A percentile compares a stretch with the other conserved stretches of the same genome.
Evolutionary conservation across 1,140 invertebrate genomes (phyloP).

Genomic region (Stenopsyche tienmushanensis): DNA sequence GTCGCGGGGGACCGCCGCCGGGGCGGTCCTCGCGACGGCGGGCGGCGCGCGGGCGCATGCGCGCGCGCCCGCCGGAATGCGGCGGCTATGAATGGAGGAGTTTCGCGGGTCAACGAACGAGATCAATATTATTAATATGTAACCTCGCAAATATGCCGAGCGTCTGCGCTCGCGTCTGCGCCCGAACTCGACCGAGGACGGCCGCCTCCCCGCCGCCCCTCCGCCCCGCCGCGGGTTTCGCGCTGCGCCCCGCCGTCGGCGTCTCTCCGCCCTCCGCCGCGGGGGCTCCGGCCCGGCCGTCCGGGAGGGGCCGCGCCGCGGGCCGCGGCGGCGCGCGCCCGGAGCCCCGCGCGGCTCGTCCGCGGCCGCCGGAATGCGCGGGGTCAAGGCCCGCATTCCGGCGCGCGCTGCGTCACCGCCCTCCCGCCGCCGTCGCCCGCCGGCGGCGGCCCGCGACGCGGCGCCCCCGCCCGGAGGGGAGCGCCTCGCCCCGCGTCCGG

Average conservation of each 20-base stretch:
- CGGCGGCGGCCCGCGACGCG: neutral
- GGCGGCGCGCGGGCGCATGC: conserved; percentile 12
- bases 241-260: neutral
- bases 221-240: neutral
- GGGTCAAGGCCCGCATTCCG: conserved; percentile 40
- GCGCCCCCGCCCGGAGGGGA: too few species aligned
- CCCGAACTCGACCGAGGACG: neutral
- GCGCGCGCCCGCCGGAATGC: conserved; percentile 17
- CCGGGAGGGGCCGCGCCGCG: neutral
- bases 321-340: neutral
- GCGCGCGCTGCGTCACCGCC: conserved; percentile 37
- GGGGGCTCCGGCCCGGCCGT: neutral
- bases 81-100: conserved; percentile 30
- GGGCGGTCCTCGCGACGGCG: conserved; percentile 9
- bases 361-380: conserved; percentile 34
- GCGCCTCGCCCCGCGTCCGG: too few species aligned
- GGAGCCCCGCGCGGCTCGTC: conserved; percentile 1
- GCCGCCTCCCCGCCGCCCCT: too few species aligned
- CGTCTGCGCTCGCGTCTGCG: conserved; percentile 22
- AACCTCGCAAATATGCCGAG: conserved; percentile 28
- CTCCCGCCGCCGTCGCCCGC: conserved; percentile 14
- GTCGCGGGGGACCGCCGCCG: conserved; percentile 8
- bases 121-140: conserved; percentile 30
- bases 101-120: conserved; percentile 25
- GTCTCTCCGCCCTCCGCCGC: neutral